A percentile compares a stretch with the other conserved stretches of the same genome.
These are phyloP conservation scores for Gymnopithys bicolor DNA, from an alignment of 2,797 vertebrate genomes.

Conservation along the genomic window DNA sequence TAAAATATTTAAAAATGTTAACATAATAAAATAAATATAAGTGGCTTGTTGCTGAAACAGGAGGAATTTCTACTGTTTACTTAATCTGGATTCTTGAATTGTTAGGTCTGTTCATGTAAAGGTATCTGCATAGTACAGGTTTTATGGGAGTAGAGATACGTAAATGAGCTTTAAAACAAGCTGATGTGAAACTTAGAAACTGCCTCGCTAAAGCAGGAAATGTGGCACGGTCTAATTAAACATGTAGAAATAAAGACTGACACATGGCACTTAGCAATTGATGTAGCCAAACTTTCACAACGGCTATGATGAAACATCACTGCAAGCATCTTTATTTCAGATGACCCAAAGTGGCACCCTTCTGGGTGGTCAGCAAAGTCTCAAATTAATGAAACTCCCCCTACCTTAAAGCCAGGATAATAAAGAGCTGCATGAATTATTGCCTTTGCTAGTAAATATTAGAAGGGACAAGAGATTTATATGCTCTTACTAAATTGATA, in stretches of 20 bases:
- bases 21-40: background rate
- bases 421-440: background rate
- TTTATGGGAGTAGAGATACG: background rate
- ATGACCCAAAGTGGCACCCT: background rate
- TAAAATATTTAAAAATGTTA: background rate
- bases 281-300: background rate
- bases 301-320: background rate
- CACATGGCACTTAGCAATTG: background rate
- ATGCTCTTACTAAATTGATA: background rate
- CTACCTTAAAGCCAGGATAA: background rate
- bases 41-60: background rate
- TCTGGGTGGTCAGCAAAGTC: background rate
- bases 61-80: background rate
- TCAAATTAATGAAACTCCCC: background rate
- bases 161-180: background rate
- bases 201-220: background rate
- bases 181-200: background rate
- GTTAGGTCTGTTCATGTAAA: background rate
- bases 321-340: background rate
- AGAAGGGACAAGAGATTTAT: background rate
- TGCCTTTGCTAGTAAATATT: background rate
- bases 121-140: background rate
- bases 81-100: background rate
- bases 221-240: background rate
- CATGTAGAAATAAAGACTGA: background rate